These are phyloP conservation scores for Lucilia sericata DNA, from an alignment of 1,140 invertebrate genomes.

Conservation along the genomic window DNA sequence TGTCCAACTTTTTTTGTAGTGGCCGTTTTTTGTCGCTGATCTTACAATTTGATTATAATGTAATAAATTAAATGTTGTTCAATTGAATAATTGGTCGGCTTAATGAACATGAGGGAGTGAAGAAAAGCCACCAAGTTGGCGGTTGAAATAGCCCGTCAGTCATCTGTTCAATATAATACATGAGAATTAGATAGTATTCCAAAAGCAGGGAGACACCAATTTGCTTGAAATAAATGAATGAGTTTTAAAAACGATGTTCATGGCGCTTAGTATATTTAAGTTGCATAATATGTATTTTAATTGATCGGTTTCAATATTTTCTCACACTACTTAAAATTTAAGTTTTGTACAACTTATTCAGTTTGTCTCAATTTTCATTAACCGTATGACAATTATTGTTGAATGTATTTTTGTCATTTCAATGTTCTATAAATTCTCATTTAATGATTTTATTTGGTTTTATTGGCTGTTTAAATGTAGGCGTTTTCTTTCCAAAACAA, in stretches of 20 bases:
- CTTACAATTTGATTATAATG: slow-evolving; percentile 47
- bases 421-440: background rate
- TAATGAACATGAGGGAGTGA: background rate
- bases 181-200: background rate
- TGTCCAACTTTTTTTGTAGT: background rate
- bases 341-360: background rate
- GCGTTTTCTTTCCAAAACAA: background rate
- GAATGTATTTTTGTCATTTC: background rate
- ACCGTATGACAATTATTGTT: background rate
- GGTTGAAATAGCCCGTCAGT: background rate
- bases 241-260: background rate
- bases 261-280: background rate
- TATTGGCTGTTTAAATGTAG: background rate
- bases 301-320: background rate
- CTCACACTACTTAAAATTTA: background rate
- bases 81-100: slow-evolving; percentile 47
- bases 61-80: slow-evolving; percentile 48
- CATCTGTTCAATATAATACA: background rate
- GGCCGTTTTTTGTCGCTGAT: slow-evolving; percentile 39
- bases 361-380: background rate
- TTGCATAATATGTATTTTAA: background rate
- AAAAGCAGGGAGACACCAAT: background rate
- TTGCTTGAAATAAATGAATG: background rate
- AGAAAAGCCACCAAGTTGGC: background rate
- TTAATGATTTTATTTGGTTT: background rate